Conservation (phyloP, 2,797 vertebrate genomes). For the Notolabrus celidotus region DNA sequence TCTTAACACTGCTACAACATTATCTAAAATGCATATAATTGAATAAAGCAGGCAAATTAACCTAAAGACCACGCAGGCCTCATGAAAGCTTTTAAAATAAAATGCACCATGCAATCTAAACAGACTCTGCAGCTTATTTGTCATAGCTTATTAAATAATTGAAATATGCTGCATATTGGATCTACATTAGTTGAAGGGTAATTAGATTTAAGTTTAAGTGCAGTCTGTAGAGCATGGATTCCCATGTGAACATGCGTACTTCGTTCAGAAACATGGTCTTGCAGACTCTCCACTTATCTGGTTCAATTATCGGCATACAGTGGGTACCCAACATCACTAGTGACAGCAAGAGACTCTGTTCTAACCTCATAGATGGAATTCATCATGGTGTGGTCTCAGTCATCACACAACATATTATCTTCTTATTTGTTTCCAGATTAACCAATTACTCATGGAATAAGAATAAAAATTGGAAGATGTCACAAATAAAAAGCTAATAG, state of each 20-base stretch:
- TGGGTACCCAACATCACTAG: conserved; percentile 17
- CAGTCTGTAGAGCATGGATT: conserved; percentile 10
- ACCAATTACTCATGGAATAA: neutral
- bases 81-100: neutral
- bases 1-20: conserved; percentile 1
- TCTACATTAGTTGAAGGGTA: conserved; percentile 25
- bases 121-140: neutral
- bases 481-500: no score
- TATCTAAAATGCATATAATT: neutral
- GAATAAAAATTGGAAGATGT: neutral
- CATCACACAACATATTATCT: conserved; percentile 22
- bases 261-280: conserved; percentile 33
- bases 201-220: conserved; percentile 24
- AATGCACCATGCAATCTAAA: neutral
- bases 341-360: conserved; percentile 43
- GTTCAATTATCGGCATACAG: conserved; percentile 40
- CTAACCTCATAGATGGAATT: conserved; percentile 47
- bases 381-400: conserved; percentile 41
- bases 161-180: conserved; percentile 17
- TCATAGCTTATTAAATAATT: conserved; percentile 23
- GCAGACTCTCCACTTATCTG: conserved; percentile 37
- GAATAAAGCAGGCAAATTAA: neutral
- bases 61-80: neutral
- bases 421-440: conserved; percentile 23
- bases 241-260: conserved; percentile 42